Base-by-base conservation (phyloP, 2,113 vertebrate species). In the Paradisaea rubra region DNA sequence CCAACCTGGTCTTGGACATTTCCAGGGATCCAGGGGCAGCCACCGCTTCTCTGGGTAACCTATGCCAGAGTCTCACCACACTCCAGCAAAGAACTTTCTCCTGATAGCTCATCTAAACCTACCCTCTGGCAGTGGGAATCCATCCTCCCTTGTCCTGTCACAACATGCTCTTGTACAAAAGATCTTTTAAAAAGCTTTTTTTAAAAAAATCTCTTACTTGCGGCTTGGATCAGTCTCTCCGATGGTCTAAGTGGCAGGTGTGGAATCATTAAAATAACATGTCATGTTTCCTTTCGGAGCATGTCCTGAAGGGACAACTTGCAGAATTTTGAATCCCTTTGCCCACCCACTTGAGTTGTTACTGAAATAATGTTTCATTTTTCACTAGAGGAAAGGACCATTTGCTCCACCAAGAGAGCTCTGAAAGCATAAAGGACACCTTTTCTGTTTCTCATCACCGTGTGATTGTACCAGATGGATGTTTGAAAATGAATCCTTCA, bases 381-480 rank as follows among this genome's bases (percentile, higher is more conserved):
- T 77, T 69, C 84, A 80, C 28, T 69, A 99, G 99, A 91, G 98
- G 97, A 53, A 98, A 98, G 95, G 98, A 99, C 81, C 97, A 82
- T 88, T 94, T 98, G 31, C 98, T 98, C 93, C 98, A 98, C 94
- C 95, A 97, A 84, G 98, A 98, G 79, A 95, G 93, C 81, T 85
- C 91, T 78, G 93, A 97, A 73, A 86, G 93, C 35, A 63, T 72
- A 9, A 91, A 95, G 57, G 85, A 93, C 7, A 2, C 79, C 84
- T 73, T 86, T 23, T 35, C 81, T 73, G 88, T 85, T 84, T 53
- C 87, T 54, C 84, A 33, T 25, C 86, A 45, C 24, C 35, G 0
- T 52, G 69, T 41, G 61, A 59, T 89, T 81, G 86, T 91, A 13
- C 84, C 87, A 11, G 65, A 91, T 33, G 61, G 88, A 17, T 7